These are phyloP conservation scores for Eumerus sabulonum DNA, from an alignment of 2,888 invertebrate species.

Conservation along the genomic window DNA sequence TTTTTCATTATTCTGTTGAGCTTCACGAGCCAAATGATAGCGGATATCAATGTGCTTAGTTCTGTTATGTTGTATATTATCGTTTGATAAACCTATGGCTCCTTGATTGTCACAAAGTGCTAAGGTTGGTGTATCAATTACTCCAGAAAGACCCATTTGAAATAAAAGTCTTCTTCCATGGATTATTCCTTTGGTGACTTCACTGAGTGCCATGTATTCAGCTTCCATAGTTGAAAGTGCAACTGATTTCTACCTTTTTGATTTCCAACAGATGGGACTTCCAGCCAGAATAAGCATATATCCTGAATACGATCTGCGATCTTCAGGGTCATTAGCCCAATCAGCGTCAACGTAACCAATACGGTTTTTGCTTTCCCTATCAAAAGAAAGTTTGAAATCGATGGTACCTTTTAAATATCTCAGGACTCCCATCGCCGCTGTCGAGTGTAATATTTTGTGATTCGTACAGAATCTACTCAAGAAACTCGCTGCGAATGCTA, in stretches of 20 bases:
- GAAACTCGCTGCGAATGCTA: too few relatives aligned
- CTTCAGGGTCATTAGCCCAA: slow-evolving; percentile 26
- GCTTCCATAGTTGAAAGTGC: too few relatives aligned
- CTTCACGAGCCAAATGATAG: slow-evolving; percentile 16
- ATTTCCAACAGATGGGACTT: too few relatives aligned
- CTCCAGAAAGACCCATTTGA: too few relatives aligned
- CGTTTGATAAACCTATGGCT: slow-evolving; percentile 12
- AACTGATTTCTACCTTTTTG: too few relatives aligned
- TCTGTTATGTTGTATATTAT: not conserved
- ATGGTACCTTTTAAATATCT: too few relatives aligned
- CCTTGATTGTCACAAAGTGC: slow-evolving; percentile 15
- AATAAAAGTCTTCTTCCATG: not conserved
- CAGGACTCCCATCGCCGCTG: slow-evolving; percentile 12
- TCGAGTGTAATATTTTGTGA: slow-evolving; percentile 1
- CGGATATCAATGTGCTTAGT: slow-evolving; percentile 9
- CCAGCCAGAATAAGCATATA: slow-evolving; percentile 3
- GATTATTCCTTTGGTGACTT: slow-evolving; percentile 9
- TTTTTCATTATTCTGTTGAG: slow-evolving; percentile 4
- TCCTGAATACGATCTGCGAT: slow-evolving; percentile 12
- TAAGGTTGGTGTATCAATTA: not conserved
- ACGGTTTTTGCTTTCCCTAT: not conserved
- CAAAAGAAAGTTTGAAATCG: too few relatives aligned
- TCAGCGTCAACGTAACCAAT: slow-evolving; percentile 3
- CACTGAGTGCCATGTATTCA: slow-evolving; percentile 20
- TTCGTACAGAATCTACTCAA: slow-evolving; percentile 5